A percentile compares a stretch with the other conserved stretches of the same genome.
Evolutionary conservation across 1,140 invertebrate genomes (phyloP).

Genomic region (Pachypsylla venusta): DNA sequence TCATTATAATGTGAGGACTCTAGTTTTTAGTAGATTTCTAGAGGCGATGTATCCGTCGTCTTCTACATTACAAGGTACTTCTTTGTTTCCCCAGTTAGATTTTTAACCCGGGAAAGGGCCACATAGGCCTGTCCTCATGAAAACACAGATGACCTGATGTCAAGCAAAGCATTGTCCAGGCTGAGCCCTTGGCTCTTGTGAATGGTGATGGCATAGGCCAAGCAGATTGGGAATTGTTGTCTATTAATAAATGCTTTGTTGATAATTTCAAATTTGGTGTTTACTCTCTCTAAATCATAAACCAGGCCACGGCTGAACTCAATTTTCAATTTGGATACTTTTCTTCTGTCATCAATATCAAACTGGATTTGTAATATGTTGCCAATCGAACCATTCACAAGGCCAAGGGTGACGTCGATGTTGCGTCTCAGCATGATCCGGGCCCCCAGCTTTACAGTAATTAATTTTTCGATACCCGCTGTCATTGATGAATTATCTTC

Average conservation of each 20-base stretch:
- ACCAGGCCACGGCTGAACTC: background rate
- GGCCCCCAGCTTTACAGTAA: conserved; percentile 24
- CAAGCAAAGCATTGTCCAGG: conserved; percentile 25
- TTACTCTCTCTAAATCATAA: conserved; percentile 20
- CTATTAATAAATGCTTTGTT: conserved; percentile 25
- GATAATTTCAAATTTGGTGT: conserved; percentile 27
- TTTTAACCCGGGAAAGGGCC: conserved; percentile 29
- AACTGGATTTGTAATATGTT: conserved; percentile 18
- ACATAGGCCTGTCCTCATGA: conserved; percentile 30
- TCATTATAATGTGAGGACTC: no score
- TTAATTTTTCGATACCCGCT: conserved; percentile 21
- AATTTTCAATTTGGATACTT: background rate
- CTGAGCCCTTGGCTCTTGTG: conserved; percentile 32
- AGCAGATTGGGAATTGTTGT: conserved; percentile 29
- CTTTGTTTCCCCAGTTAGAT: no score
- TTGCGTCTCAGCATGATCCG: conserved; percentile 28
- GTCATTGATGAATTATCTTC: conserved; percentile 20
- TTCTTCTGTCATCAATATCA: background rate
- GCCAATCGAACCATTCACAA: conserved; percentile 26
- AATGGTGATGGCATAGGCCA: conserved; percentile 30
- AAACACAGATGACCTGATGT: no score
- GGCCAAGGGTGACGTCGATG: conserved; percentile 26
- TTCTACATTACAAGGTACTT: no score
- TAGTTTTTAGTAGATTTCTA: no score
- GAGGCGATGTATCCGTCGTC: no score